Evolutionary conservation across 2,797 vertebrate genomes (phyloP), one percentile per base, ranked within the genome.

Genomic region (Crypturellus tataupa): DNA sequence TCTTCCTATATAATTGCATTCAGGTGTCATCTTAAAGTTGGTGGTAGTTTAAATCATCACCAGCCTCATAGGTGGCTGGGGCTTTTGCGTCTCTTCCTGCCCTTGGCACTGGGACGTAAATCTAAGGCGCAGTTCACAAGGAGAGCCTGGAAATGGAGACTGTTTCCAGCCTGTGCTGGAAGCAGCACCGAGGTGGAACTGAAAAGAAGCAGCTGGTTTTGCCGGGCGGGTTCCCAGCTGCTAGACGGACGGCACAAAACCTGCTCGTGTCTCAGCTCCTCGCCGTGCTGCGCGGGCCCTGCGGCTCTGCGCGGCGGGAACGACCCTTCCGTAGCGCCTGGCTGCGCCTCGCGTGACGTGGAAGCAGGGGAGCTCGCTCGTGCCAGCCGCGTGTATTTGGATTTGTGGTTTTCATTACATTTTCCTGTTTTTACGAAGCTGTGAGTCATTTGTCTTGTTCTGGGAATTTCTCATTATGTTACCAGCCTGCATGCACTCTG

Each of bases 381-480:
- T 70, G 47, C 68, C 82, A 53, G 44, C 70, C 24, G 70, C 47
- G 37, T 5, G 31, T 15, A 0, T 9, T 65, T 27, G 16, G 19
- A 37, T 37, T 40, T 24, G 3, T 33, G 63, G 7, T 1, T 40
- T 84, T 68, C 19, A 15, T 75, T 40, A 9, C 29, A 0, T 27
- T 51, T 1, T 2, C 0, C 33, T 76, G 31, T 44, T 23, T 5
- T 53, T 64, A 24, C 1, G 76, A 56, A 1, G 11, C 0, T 0
- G 35, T 5, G 65, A 83, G 40, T 25, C 77, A 29, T 3, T 7
- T 51, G 35, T 6, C 2, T 3, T 0, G 8, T 11, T 3, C 44
- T 35, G 51, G 58, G 47, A 14, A 2, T 23, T 68, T 5, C 71
- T 47, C 59, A 4, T 33, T 31, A 1, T 0, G 5, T 4, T 37